A percentile compares a stretch with the other conserved stretches of the same genome.
phyloP scores from a whole-genome alignment of 2,797 vertebrate species.

The Bovichtus variegatus region DNA sequence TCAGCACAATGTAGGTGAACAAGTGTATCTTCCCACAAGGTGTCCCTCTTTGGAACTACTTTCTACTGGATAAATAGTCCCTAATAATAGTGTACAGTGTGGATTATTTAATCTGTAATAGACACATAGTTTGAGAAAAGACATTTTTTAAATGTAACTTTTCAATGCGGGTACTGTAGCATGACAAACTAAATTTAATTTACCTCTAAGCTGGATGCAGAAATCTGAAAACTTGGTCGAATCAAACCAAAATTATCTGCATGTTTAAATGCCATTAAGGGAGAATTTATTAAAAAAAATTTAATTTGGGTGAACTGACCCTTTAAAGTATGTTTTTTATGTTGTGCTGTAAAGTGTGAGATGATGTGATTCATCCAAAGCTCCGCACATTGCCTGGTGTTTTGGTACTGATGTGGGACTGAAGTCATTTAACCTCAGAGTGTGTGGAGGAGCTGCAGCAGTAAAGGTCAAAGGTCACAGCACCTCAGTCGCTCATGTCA shows the following conservation, averaged over 20 bases:
- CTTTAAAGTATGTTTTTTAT: neutral
- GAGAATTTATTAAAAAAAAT: too few relatives aligned
- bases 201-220: neutral
- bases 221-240: neutral
- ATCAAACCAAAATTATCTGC: neutral
- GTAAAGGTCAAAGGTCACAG: constrained; percentile 49
- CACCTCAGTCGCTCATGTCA: neutral
- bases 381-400: neutral
- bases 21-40: neutral
- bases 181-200: neutral
- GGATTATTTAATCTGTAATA: neutral
- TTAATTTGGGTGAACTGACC: neutral
- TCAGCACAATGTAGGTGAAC: neutral
- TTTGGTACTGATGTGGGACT: neutral
- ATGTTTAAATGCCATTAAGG: neutral
- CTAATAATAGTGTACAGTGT: neutral
- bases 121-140: neutral
- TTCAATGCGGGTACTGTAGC: neutral
- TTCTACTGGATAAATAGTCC: neutral
- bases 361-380: neutral
- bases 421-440: neutral
- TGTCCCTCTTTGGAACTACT: neutral
- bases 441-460: constrained; percentile 15
- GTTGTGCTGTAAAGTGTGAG: neutral
- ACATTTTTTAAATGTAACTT: neutral